phyloP scores from a whole-genome alignment of 2,113 vertebrate species.

The Bos javanicus region DNA sequence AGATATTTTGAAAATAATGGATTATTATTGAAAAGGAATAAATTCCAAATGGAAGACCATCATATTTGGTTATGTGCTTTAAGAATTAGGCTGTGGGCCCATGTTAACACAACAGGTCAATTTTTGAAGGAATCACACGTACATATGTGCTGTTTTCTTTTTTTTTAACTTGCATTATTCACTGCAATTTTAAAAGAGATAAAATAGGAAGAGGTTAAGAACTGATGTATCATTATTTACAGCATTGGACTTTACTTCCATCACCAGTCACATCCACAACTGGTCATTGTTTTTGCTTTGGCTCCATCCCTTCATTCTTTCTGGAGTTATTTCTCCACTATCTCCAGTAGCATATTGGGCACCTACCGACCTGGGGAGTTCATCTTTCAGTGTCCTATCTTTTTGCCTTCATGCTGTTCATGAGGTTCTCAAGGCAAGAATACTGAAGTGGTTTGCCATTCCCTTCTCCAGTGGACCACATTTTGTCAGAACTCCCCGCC shows the following conservation, averaged over 20 bases:
- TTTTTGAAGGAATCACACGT: not conserved
- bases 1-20: not conserved
- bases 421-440: not conserved
- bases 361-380: not conserved
- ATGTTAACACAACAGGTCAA: not conserved
- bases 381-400: not conserved
- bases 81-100: not conserved
- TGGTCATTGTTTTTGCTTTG: not conserved
- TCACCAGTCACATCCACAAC: not conserved
- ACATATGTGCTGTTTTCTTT: not conserved
- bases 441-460: not conserved
- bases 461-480: not conserved
- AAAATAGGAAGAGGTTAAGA: not conserved
- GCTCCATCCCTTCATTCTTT: not conserved
- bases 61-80: not conserved
- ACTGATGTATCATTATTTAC: not conserved
- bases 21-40: not conserved
- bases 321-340: not conserved
- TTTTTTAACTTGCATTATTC: not conserved
- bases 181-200: not conserved
- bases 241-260: fast-evolving
- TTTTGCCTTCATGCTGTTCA: not conserved
- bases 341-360: not conserved
- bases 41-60: not conserved
- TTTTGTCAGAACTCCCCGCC: not conserved